Percentiles rank a stretch among this genome's conserved stretches.
Evolutionary conservation across 2,888 invertebrate species (phyloP).

Genomic region (Nephrotoma flavescens): DNA sequence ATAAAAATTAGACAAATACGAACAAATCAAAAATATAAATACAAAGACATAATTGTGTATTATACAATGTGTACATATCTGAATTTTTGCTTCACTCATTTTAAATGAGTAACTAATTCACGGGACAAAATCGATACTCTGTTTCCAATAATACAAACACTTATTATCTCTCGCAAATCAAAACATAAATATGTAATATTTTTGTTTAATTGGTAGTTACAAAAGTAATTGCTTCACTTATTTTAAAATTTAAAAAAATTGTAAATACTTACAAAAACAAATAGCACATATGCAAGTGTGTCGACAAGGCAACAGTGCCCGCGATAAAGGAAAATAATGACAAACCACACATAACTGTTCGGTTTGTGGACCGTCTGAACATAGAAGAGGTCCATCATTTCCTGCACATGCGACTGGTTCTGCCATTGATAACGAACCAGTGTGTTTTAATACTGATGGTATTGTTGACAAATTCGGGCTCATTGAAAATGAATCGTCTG

Average conservation of each 20-base stretch:
- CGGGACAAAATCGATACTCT: not conserved
- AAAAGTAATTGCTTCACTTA: not conserved
- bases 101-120: no score
- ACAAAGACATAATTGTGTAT: no score
- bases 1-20: no score
- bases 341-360: conserved; percentile 69
- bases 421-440: conserved; percentile 33
- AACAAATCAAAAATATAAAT: no score
- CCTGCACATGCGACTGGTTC: conserved; percentile 36
- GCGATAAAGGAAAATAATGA: conserved; percentile 58
- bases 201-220: not conserved
- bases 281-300: conserved; percentile 75
- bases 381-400: conserved; percentile 18
- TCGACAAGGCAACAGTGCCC: conserved; percentile 69
- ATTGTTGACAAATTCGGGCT: conserved; percentile 23
- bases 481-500: conserved; percentile 36
- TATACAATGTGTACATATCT: no score
- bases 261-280: conserved; percentile 45
- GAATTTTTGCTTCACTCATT: no score
- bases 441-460: conserved; percentile 20
- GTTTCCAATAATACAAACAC: not conserved
- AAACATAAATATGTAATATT: not conserved
- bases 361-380: conserved; percentile 31
- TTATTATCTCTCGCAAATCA: not conserved
- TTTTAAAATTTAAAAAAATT: not conserved